phyloP scores from a whole-genome alignment of 2,888 invertebrate species.

The Rhagophthalmus giganteus region DNA sequence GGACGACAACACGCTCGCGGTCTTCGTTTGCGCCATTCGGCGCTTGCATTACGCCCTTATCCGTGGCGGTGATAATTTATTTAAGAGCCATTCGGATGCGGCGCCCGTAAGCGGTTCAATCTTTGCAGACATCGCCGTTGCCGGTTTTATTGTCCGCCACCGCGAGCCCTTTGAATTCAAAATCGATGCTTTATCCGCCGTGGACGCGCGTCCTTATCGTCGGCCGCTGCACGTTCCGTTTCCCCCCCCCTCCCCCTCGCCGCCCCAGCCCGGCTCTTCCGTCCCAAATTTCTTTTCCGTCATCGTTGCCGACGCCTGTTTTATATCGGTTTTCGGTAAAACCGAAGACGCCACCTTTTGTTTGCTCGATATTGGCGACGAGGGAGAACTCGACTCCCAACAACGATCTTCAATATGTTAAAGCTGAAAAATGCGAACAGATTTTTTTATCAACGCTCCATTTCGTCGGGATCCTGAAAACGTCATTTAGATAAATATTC shows the following conservation, averaged over 20 bases:
- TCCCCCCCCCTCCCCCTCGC: constrained; percentile 4
- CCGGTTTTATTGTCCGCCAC: constrained; percentile 30
- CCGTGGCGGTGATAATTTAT: constrained; percentile 32
- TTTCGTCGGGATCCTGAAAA: constrained; percentile 5
- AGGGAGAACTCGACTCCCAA: constrained; percentile 22
- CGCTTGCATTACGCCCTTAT: constrained; percentile 20
- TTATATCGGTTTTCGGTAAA: constrained; percentile 19
- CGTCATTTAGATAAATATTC: constrained; percentile 12
- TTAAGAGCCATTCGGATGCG: constrained; percentile 37
- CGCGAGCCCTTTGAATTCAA: constrained; percentile 33
- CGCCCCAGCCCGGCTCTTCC: constrained; percentile 3
- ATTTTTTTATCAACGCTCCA: constrained; percentile 16
- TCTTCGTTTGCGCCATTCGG: constrained; percentile 13
- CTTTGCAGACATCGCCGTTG: constrained; percentile 31
- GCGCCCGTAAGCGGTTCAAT: constrained; percentile 31
- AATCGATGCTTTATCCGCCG: constrained; percentile 27
- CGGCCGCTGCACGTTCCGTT: constrained; percentile 11
- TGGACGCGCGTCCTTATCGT: constrained; percentile 24
- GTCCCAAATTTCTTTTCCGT: constrained; percentile 7
- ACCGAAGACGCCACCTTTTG: constrained; percentile 23
- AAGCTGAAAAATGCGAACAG: constrained; percentile 16
- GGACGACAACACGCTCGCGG: constrained; percentile 1
- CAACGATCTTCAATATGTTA: constrained; percentile 20
- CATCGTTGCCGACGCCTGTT: constrained; percentile 7
- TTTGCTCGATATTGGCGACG: constrained; percentile 24